These are phyloP conservation scores for Ciconia nigra DNA, from an alignment of 2,797 vertebrate genomes.

Conservation along the genomic window DNA sequence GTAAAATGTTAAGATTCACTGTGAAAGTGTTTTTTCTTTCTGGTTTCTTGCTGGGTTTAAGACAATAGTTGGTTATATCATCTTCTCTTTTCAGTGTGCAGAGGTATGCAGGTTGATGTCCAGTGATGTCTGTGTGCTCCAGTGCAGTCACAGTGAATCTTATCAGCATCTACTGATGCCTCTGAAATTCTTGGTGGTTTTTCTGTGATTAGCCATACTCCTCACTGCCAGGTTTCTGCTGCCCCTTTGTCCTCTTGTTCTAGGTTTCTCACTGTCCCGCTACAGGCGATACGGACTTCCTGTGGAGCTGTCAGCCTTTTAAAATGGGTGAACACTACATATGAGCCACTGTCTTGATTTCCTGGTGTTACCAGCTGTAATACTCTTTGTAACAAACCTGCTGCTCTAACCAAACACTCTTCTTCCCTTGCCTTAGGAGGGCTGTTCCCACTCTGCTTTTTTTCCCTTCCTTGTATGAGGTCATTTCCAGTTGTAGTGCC, in stretches of 20 bases:
- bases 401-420: background rate
- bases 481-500: background rate
- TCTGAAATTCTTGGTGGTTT: background rate
- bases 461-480: background rate
- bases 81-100: background rate
- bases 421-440: background rate
- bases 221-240: background rate
- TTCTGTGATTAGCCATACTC: background rate
- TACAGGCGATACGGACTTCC: background rate
- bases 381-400: background rate
- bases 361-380: background rate
- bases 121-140: background rate
- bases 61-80: background rate
- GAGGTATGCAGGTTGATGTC: too few relatives aligned
- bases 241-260: background rate
- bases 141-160: background rate
- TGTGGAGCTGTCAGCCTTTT: background rate
- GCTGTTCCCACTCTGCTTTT: background rate
- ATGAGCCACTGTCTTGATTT: background rate
- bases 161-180: too few relatives aligned
- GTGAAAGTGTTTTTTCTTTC: background rate
- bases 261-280: background rate
- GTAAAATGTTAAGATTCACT: background rate
- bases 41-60: background rate
- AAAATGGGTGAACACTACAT: rapidly evolving